Base-by-base conservation (phyloP, 2,113 vertebrate genomes). In the Proterorhinus semilunaris region DNA sequence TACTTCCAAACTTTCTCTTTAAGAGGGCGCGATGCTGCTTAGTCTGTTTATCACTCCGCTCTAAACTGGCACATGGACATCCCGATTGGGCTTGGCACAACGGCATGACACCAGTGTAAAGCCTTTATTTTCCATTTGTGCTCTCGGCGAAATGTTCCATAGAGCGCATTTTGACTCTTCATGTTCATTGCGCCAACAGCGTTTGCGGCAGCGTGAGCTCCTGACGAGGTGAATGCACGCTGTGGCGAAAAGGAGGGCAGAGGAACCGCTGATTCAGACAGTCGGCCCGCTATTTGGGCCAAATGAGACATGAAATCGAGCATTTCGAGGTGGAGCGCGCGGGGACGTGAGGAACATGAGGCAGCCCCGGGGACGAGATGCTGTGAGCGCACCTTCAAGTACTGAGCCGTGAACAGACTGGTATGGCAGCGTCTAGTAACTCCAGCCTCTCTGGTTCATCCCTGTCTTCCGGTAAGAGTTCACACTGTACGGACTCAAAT, bases 361-460 rank as follows among this genome's bases (percentile, higher is more conserved):
- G 82, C 86, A 74, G 82, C 80, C 68, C 69, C 76, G 62, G 87
- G 72, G 62, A 80, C 64, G 54, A 79, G 62, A 84, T 65, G 84
- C 79, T 74, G 85, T 62, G 74, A 83, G 80, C 85, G 88, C 90
- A 81, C 86, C 89, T 82, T 85, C 87, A 83, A 90, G 88, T 93
- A 94, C 75, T 64, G 77, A 79, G 85, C 61, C 68, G 71, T 43
- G 78, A 55, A 63, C 76, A 44, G 66, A 74, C 77, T 69, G 93
- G 85, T 83, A 98, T 98, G 97, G 97, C 97, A 89, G 95, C 96
- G 79, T 98, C 97, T 82, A 98, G 97, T 75, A 98, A 95, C 94
- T 98, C 97, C 74, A 98, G 97, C 88, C 92, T 98, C 87, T 98
- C 96, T 65, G 97, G 96, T 89, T 98, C 97, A 61, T 99, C 97